Evolutionary conservation across 1,140 invertebrate species (phyloP), one percentile per base, ranked within the genome.

Genomic region (Hypsibius dujardini): DNA sequence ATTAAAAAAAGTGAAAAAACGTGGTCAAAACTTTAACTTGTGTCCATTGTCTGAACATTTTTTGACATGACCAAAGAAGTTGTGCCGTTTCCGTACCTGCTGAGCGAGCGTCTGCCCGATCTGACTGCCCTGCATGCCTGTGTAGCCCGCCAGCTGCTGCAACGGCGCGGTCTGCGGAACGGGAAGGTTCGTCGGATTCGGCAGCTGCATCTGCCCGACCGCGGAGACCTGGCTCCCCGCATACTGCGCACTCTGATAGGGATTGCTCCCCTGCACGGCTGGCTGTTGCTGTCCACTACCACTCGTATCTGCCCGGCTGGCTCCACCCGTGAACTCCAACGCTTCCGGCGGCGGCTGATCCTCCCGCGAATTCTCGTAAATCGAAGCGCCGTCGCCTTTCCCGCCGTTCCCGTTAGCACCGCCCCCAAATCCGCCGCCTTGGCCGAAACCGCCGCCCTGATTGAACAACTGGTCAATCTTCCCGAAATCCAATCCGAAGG

Each of bases 291-390:
- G 12, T 15, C 3, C 12, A 15, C 7, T 45, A 12, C 3, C 12
- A 7, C 12, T 15, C 12, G 12, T 42, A 12, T 42, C 3, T 7
- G 3, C 12, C 45, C 45, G 62, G 45, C 12, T 12, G 3, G 12
- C 12, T 67, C 42, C 12, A 7, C 42, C 12, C 42, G 42, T 67
- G 45, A 67, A 67, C 42, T 67, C 62, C 62, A 67, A 15, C 12
- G 62, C 62, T 67, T 67, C 62, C 12, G 62, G 62, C 45, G 62
- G 62, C 45, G 62, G 62, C 62, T 15, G 12, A 67, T 67, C 62
- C 42, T 67, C 62, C 42, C 62, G 62, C 12, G 62, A 67, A 42
- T 42, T 42, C 42, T 67, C 62, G 42, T 67, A 67, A 12, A 67
- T 67, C 12, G 12, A 67, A 45, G 12, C 42, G 12, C 12, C 62